These are phyloP conservation scores for Petromus typicus DNA, from an alignment of 2,113 vertebrate species.

Conservation along the genomic window DNA sequence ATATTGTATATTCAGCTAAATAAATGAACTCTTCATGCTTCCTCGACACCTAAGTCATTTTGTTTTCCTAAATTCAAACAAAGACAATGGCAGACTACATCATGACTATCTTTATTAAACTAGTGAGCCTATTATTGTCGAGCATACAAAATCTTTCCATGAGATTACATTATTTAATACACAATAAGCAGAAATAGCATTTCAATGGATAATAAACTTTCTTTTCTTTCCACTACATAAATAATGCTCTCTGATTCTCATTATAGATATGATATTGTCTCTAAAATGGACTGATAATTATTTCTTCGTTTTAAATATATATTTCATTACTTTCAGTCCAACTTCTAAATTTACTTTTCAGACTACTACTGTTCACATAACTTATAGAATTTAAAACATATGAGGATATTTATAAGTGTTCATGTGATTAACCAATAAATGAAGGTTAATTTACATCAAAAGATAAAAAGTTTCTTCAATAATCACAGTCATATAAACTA, in stretches of 20 bases:
- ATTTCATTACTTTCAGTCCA: conserved; percentile 65
- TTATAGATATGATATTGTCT: conserved; percentile 85
- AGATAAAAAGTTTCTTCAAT: neutral
- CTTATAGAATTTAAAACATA: neutral
- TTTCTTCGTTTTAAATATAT: conserved; percentile 67
- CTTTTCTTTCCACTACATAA: conserved; percentile 63
- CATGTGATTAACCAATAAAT: neutral
- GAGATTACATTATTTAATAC: conserved; percentile 83
- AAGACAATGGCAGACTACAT: conserved; percentile 82
- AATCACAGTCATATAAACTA: neutral
- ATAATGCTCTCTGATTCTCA: conserved; percentile 86
- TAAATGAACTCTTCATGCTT: conserved; percentile 77
- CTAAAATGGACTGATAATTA: conserved; percentile 66
- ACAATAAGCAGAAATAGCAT: conserved; percentile 79
- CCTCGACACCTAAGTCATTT: conserved; percentile 74
- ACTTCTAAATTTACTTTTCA: conserved; percentile 40
- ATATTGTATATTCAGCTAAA: conserved; percentile 79
- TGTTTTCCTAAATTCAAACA: conserved; percentile 84
- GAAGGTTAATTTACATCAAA: neutral
- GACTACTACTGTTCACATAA: neutral
- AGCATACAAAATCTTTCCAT: conserved; percentile 82
- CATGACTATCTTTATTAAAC: conserved; percentile 81
- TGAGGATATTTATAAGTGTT: neutral
- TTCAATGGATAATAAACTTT: conserved; percentile 81
- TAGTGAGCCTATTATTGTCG: conserved; percentile 83